Evolutionary conservation across 2,888 invertebrate genomes (phyloP), one percentile per base, ranked within the genome.

Genomic region (Dastarcus helophoroides): DNA sequence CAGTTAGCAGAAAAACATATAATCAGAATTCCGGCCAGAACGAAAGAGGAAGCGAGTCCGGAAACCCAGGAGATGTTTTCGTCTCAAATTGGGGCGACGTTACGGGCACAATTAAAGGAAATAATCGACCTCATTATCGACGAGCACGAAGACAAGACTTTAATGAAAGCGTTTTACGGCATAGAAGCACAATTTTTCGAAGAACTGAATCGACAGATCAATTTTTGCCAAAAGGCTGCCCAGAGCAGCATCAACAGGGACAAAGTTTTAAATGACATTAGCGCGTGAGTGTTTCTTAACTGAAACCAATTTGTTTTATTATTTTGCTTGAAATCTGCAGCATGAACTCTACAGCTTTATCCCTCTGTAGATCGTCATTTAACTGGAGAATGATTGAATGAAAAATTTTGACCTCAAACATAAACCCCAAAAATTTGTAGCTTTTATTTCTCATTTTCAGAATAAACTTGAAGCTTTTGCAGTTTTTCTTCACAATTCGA

Each of bases 1-100:
- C 79, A 81, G 56, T 62, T 84, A 11, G 69, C 72, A 38, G 80
- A 81, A 48, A 79, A 79, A 47, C 81, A 83, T 56, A 73, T 82
- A 43, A 73, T 68, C 50, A 71, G 67, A 35, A 62, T 73, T 41
- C 65, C 74, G 32, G 68, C 65, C 14, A 66, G 61, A 46, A 7
- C 14, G n/a, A n/a, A n/a, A n/a, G n/a, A n/a, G n/a, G n/a, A n/a
- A n/a, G n/a, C n/a, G n/a, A n/a, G n/a, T n/a, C n/a, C n/a, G n/a
- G n/a, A n/a, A n/a, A n/a, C n/a, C n/a, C n/a, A n/a, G n/a, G n/a
- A n/a, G n/a, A n/a, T n/a, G n/a, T n/a, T n/a, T n/a, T n/a, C 68
- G n/a, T n/a, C n/a, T n/a, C n/a, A n/a, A n/a, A n/a, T n/a, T n/a
- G n/a, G n/a, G n/a, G n/a, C n/a, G n/a, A n/a, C n/a, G n/a, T n/a